These are phyloP conservation scores for Papilio machaon DNA, from an alignment of 1,140 invertebrate genomes.

Conservation along the genomic window DNA sequence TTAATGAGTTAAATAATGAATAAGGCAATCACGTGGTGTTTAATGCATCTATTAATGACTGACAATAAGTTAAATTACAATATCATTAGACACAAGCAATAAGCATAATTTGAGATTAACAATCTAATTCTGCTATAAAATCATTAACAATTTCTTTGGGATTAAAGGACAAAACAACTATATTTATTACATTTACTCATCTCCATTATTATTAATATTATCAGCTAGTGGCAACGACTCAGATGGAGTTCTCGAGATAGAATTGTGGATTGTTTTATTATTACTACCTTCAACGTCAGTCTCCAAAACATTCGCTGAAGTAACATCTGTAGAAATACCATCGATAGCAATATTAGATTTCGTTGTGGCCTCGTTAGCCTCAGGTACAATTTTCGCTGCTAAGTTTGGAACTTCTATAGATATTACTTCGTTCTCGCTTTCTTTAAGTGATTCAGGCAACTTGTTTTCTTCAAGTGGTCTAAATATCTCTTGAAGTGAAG, in stretches of 20 bases:
- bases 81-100: constrained; percentile 68
- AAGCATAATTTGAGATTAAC: constrained; percentile 74
- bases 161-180: constrained; percentile 46
- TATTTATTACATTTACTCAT: constrained; percentile 35
- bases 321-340: constrained; percentile 35
- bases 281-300: constrained; percentile 55
- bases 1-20: constrained; percentile 76
- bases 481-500: constrained; percentile 77
- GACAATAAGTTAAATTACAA: constrained; percentile 68
- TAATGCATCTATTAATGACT: constrained; percentile 71
- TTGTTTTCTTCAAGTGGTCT: constrained; percentile 76
- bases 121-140: constrained; percentile 63
- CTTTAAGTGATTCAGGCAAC: constrained; percentile 70
- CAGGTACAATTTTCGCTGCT: constrained; percentile 57
- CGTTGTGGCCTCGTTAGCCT: constrained; percentile 51
- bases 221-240: constrained; percentile 37
- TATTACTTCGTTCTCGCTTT: constrained; percentile 74
- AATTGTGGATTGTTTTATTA: constrained; percentile 23
- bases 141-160: constrained; percentile 76
- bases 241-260: constrained; percentile 45
- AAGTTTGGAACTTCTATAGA: constrained; percentile 71
- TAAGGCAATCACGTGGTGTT: constrained; percentile 80
- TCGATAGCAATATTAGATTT: constrained; percentile 48
- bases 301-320: constrained; percentile 42
- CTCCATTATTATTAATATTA: constrained; percentile 39